These are phyloP conservation scores for Notarius lentiginosus DNA, from an alignment of 2,113 vertebrate species.

Conservation along the genomic window DNA sequence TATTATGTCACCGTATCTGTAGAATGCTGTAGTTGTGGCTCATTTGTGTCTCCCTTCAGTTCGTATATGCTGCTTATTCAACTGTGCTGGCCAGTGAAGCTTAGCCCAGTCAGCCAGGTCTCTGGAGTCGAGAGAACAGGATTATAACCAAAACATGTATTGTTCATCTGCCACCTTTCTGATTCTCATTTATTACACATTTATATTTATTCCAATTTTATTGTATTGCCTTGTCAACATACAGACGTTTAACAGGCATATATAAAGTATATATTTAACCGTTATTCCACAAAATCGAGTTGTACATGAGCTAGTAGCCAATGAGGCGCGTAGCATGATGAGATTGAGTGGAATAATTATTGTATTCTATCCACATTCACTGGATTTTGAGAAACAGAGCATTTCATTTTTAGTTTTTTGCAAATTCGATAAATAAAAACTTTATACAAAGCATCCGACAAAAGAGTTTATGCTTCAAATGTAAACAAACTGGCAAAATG, in stretches of 20 bases:
- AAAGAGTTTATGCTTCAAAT: no score
- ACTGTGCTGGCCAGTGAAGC: conserved; percentile 16
- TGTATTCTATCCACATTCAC: no score
- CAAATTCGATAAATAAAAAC: no score
- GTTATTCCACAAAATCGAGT: no score
- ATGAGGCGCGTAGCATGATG: no score
- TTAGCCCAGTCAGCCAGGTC: conserved; percentile 15
- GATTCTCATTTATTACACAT: background rate
- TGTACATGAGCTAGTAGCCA: no score
- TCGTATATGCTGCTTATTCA: conserved; percentile 7
- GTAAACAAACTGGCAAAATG: no score
- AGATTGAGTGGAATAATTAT: no score
- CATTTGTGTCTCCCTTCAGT: background rate
- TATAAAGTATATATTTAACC: no score
- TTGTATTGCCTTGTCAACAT: background rate
- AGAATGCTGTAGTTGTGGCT: conserved; percentile 18
- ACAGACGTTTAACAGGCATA: background rate
- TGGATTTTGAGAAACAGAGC: no score
- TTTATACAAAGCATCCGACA: no score
- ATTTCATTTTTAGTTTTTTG: no score
- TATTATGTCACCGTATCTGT: background rate
- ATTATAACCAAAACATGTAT: conserved; percentile 33
- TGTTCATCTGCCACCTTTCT: conserved; percentile 2
- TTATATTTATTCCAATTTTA: background rate
- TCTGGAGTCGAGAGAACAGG: background rate